Conservation (phyloP, 1,140 invertebrate genomes). For the Heliconius nattereri region DNA sequence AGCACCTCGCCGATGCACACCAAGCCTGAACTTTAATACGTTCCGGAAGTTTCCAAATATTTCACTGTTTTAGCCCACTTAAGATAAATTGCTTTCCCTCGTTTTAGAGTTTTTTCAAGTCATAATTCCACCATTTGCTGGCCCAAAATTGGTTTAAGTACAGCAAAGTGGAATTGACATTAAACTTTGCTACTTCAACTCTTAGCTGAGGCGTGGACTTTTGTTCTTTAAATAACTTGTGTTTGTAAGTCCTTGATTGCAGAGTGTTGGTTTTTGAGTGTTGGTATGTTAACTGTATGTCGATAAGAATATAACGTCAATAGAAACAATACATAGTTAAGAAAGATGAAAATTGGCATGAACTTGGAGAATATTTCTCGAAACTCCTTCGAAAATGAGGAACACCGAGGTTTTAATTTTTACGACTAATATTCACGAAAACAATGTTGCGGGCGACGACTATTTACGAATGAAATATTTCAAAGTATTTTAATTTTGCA, state of each 20-base stretch:
- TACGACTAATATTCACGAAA: too few relatives aligned
- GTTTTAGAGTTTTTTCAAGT: conserved; percentile 53
- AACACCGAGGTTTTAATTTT: background rate
- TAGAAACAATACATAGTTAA: too few relatives aligned
- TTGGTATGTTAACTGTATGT: too few relatives aligned
- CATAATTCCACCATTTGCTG: conserved; percentile 54
- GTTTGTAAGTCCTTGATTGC: background rate
- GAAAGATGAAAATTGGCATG: too few relatives aligned
- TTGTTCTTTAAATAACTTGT: conserved; percentile 6
- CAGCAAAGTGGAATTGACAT: conserved; percentile 26
- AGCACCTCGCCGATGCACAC: conserved; percentile 33
- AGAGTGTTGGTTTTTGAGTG: background rate
- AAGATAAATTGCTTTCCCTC: conserved; percentile 68
- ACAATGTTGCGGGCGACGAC: too few relatives aligned
- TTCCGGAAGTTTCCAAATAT: conserved; percentile 68
- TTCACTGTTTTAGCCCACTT: conserved; percentile 72
- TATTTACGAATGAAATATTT: too few relatives aligned
- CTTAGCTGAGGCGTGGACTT: conserved; percentile 9
- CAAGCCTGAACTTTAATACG: conserved; percentile 65
- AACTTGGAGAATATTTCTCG: background rate
- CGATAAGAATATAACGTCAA: too few relatives aligned
- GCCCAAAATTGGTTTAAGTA: conserved; percentile 33
- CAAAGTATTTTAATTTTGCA: too few relatives aligned
- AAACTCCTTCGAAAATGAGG: background rate
- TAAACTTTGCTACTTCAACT: conserved; percentile 30